These are phyloP conservation scores for Drosophila falleni DNA, from an alignment of 2,888 invertebrate genomes.

Conservation along the genomic window DNA sequence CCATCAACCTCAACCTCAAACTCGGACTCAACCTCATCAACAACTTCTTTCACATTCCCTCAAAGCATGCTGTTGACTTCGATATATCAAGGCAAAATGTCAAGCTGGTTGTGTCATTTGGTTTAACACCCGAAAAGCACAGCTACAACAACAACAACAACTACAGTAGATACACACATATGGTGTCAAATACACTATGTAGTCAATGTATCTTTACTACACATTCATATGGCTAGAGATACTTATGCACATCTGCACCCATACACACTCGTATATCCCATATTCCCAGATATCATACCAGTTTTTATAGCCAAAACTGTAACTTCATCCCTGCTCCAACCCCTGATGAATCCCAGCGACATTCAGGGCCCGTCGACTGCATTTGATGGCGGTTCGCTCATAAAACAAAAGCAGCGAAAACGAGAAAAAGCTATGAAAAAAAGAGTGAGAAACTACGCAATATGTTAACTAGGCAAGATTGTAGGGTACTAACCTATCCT, in stretches of 20 bases:
- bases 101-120: constrained; percentile 56
- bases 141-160: background rate
- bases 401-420: constrained; percentile 44
- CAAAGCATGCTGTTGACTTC: constrained; percentile 50
- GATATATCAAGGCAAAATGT: constrained; percentile 67
- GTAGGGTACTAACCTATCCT: background rate
- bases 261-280: constrained; percentile 13
- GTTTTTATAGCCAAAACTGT: constrained; percentile 62
- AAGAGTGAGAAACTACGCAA: constrained; percentile 49
- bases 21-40: background rate
- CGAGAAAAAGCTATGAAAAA: constrained; percentile 28
- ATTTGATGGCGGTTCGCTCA: constrained; percentile 67
- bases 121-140: constrained; percentile 49
- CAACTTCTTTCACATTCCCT: background rate
- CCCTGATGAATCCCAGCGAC: constrained; percentile 2
- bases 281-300: constrained; percentile 44
- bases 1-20: constrained; percentile 12
- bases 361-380: constrained; percentile 50
- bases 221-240: constrained; percentile 47
- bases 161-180: constrained; percentile 29
- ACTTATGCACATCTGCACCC: constrained; percentile 50
- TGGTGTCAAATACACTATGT: constrained; percentile 39
- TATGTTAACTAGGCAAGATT: constrained; percentile 58
- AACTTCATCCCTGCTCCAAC: background rate
- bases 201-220: constrained; percentile 44